Evolutionary conservation across 2,113 vertebrate species (phyloP), one percentile per base, ranked within the genome.

Genomic region (Mormoops blainvillei): DNA sequence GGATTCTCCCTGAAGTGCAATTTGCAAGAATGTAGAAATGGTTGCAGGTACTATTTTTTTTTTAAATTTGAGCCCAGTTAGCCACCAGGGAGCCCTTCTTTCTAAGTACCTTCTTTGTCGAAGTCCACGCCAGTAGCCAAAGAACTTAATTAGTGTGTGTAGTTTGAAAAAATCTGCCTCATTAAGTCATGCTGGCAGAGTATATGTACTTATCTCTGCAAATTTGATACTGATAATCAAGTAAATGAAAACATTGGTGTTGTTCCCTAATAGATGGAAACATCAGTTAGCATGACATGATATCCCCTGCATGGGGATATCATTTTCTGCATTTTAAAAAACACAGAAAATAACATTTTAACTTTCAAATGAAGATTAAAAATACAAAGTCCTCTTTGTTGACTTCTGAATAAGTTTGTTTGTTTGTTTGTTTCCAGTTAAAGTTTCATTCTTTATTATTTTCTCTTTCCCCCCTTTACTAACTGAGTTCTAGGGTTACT

Each of bases 311-410:
- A 83, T n/a, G n/a, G n/a, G n/a, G n/a, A n/a, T n/a, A n/a, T n/a
- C n/a, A n/a, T n/a, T n/a, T n/a, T n/a, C n/a, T n/a, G 56, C 67
- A 81, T 87, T 83, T 82, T 5, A 28, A 41, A 96, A 67, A 56
- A 76, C 48, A 85, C 36, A 63, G 87, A 74, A 68, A 87, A 76
- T 54, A n/a, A 74, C 54, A 48, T 73, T 92, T 58, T 91, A 36
- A 78, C 41, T 87, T 87, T 67, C 54, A 61, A 61, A 61, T 74
- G n/a, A 93, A 96, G 58, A 90, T 78, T 78, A 73, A 86, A 92
- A 83, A 41, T 38, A 87, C 54, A 43, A 94, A 74, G 28, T 61
- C 28, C 31, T 91, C 50, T 89, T 92, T 94, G 50, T 67, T 95
- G 73, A 50, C 28, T 58, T 48, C 36, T 73, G 45, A 68, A 33